Percentiles rank a stretch among this genome's conserved stretches.
Conservation (phyloP, 2,797 vertebrate species). For the Eulemur rubriventer region DNA sequence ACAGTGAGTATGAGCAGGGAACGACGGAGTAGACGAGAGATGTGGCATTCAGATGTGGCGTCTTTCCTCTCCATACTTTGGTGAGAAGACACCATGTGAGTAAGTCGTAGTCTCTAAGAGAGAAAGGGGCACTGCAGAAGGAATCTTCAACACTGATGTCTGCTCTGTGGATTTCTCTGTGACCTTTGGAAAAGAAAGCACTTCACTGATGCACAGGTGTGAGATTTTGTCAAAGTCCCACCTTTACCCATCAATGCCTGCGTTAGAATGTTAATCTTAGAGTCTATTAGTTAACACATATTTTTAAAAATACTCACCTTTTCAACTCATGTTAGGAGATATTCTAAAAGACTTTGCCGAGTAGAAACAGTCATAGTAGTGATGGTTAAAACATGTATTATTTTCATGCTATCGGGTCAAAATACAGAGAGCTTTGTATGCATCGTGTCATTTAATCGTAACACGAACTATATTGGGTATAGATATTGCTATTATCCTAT, state of each 20-base stretch:
- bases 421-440: not conserved
- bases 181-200: not conserved
- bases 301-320: not conserved
- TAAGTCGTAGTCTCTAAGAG: not conserved
- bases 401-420: not conserved
- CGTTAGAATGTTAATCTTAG: not conserved
- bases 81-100: not conserved
- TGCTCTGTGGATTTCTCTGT: not conserved
- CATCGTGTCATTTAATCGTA: not conserved
- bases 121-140: not conserved
- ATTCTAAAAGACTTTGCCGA: not conserved
- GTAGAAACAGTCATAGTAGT: not conserved
- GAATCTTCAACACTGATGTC: not conserved
- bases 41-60: not conserved
- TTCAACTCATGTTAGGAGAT: not conserved
- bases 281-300: not conserved
- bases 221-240: not conserved
- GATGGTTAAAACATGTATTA: not conserved
- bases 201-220: not conserved
- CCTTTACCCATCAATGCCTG: no score
- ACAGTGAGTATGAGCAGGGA: not conserved
- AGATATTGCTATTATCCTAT: no score
- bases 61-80: not conserved
- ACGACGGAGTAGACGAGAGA: not conserved
- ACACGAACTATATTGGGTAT: not conserved